A percentile compares a stretch with the other conserved stretches of the same genome.
Evolutionary conservation across 2,888 invertebrate genomes (phyloP).

Genomic region (Hypsopygia costalis): DNA sequence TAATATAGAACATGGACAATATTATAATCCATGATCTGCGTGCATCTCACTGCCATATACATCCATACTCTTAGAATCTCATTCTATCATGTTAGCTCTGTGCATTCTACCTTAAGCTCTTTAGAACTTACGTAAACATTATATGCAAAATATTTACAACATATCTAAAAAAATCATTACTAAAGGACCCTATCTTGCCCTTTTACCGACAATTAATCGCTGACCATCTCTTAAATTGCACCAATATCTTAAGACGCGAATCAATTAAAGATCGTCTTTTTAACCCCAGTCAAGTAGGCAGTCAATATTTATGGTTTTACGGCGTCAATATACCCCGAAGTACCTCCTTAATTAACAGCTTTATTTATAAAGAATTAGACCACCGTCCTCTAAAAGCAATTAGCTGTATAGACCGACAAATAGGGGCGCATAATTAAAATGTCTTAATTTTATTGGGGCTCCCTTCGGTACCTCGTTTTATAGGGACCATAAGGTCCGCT

Average conservation of each 20-base stretch:
- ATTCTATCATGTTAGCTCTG: too few species aligned
- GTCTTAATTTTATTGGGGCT: constrained; percentile 73
- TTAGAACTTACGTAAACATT: too few species aligned
- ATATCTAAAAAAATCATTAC: too few species aligned
- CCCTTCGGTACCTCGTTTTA: constrained; percentile 51
- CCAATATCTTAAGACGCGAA: constrained; percentile 36
- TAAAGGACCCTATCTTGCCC: neutral
- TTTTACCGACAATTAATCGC: constrained; percentile 2
- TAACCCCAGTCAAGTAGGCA: constrained; percentile 58
- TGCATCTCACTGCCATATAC: too few species aligned
- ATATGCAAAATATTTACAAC: too few species aligned
- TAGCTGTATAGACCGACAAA: constrained; percentile 61
- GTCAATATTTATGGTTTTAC: constrained; percentile 66
- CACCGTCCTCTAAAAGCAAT: constrained; percentile 56
- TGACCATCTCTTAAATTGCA: constrained; percentile 23
- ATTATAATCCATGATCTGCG: too few species aligned
- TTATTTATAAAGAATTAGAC: constrained; percentile 73
- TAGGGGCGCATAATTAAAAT: constrained; percentile 74
- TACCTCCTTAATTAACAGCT: constrained; percentile 67
- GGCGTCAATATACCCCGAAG: constrained; percentile 57
- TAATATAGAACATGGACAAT: too few species aligned
- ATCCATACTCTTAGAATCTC: too few species aligned
- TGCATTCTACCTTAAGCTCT: too few species aligned
- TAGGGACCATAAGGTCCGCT: constrained; percentile 42
- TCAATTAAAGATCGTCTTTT: constrained; percentile 43